Base-by-base conservation (phyloP, 2,797 vertebrate genomes). In the Perodicticus potto region DNA sequence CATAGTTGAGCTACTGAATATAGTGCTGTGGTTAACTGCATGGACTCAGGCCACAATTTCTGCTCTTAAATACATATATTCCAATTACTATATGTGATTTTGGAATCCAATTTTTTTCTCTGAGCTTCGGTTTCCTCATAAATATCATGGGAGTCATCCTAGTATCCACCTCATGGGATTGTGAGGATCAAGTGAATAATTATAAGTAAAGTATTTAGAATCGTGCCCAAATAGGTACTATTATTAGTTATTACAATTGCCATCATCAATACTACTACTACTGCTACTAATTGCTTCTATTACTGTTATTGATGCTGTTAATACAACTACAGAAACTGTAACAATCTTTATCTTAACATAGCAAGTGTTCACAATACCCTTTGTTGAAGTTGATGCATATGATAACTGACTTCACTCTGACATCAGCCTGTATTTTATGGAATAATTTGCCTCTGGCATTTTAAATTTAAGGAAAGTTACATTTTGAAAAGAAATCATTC, bases 401-500 rank as follows among this genome's bases (percentile, higher is more conserved):
- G 7, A 7, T 91, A 49, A 67, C 10, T 43, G 2, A 25, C 8
- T 76, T 14, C 57, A 78, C 4, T 70, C 13, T 53, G 65, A 72
- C 20, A 78, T 27, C 63, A 89, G 80, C 17, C 40, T 81, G 4
- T 34, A 77, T 65, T 83, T 83, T 69, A 49, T 29, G n/a, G 14
- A 84, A 70, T 93, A 83, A 74, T 70, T 84, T 87, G 20, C 49
- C 25, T 27, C 32, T 85, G 34, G 76, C 19, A 59, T 84, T 91
- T 84, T 72, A 85, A 90, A 89, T 69, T 82, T 40, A 95, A 80
- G 74, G 69, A 69, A 86, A 85, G 2, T 94, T 94, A 16, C 2
- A 59, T 53, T 73, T 57, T 87, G 4, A 85, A 74, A 92, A 53
- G 13, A 65, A 87, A 69, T 93, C 86, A n/a, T 55, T 89, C 43